Percentiles rank a stretch among this genome's conserved stretches.
Evolutionary conservation across 2,113 vertebrate genomes (phyloP).

Genomic region (Clarias magur): DNA sequence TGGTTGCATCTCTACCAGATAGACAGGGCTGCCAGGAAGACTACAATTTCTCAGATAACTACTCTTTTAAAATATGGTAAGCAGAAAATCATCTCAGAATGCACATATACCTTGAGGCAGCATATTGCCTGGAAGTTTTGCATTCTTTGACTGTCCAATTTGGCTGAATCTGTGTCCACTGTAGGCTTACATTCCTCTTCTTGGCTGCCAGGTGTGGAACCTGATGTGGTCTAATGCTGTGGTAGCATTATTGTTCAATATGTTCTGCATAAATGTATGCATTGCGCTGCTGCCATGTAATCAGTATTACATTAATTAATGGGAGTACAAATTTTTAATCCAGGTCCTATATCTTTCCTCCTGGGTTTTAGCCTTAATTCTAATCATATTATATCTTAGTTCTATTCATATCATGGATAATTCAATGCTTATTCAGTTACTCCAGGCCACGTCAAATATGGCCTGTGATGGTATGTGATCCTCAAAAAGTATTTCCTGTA

Average conservation of each 20-base stretch:
- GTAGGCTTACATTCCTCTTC: background rate
- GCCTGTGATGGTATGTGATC: background rate
- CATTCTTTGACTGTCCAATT: background rate
- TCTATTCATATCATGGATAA: background rate
- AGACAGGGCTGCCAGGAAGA: background rate
- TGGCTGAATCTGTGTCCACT: background rate
- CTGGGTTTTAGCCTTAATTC: background rate
- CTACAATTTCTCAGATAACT: background rate
- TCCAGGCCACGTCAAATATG: background rate
- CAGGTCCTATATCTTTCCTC: background rate
- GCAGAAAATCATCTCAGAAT: background rate
- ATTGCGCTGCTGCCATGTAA: background rate
- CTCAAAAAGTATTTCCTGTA: background rate
- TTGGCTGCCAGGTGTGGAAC: background rate
- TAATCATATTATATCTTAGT: too few relatives aligned
- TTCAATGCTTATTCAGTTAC: background rate
- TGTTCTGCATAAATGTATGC: background rate
- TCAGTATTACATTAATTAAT: background rate
- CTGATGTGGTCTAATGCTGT: background rate
- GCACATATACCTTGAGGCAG: background rate
- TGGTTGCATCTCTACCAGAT: background rate
- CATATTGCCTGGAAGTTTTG: background rate
- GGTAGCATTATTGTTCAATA: background rate
- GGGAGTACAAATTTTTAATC: background rate
- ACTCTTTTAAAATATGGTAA: background rate